Evolutionary conservation across 1,140 invertebrate genomes (phyloP), one percentile per base, ranked within the genome.

Genomic region (Drosophila kanapiae): DNA sequence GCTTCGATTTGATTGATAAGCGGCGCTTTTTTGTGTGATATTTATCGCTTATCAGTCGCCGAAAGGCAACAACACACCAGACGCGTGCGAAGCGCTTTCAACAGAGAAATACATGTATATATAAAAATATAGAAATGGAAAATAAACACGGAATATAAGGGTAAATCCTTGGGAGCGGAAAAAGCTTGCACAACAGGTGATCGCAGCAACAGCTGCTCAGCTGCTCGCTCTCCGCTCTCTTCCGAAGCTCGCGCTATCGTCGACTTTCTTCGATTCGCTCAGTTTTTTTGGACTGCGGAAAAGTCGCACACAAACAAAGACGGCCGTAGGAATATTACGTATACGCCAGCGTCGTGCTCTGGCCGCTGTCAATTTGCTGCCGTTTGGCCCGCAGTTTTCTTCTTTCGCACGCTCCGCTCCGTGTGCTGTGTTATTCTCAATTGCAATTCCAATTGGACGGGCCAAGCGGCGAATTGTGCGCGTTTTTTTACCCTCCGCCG

Each of bases 391-490:
- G 76, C 63, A 48, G 67, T 88, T 75, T 87, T 84, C 81, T 80
- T 80, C 78, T 85, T 84, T 84, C 77, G 69, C 65, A 68, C 78
- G 82, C 62, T 80, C 63, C 68, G 78, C 60, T 80, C 68, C 63
- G 62, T 88, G 60, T 85, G 18, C n/a, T 40, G 38, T 76, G 69
- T 79, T 88, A 78, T 79, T 90, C 84, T 76, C 86, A 90, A 84
- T 85, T 90, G 85, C 85, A 90, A 82, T 85, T 90, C 78, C 78
- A 85, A 85, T 90, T 82, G 68, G 54, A 82, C 78, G 57, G 45
- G 47, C 60, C 81, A 58, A 60, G 48, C 64, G 64, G 37, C 43
- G 43, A 78, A 60, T 62, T 75, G 84, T 78, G 74, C 84, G 80
- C 54, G 56, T 68, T 47, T 72, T 42, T 71, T 42, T 16, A 8